A percentile compares a stretch with the other conserved stretches of the same genome.
phyloP scores from a whole-genome alignment of 2,888 invertebrate genomes.

The Phoenoteleia sp. region DNA sequence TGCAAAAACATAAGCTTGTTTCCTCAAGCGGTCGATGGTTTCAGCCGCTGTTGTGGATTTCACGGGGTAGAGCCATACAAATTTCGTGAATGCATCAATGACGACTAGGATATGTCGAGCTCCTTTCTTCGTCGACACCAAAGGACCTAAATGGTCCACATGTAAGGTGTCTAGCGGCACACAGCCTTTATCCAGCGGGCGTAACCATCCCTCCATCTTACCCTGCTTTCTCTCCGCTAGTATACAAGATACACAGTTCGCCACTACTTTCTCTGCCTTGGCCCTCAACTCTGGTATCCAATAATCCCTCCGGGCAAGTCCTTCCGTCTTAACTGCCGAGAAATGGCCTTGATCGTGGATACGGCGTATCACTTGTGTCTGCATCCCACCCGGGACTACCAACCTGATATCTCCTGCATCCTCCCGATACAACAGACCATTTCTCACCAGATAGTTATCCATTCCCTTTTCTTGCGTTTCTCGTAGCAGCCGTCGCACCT shows the following conservation, averaged over 20 bases:
- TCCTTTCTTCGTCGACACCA: not conserved
- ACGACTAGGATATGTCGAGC: not conserved
- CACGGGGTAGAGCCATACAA: too few species aligned
- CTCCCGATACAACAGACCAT: not conserved
- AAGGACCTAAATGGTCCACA: not conserved
- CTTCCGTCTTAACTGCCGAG: not conserved
- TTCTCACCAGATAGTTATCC: not conserved
- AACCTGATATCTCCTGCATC: not conserved
- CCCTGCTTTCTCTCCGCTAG: constrained; percentile 1
- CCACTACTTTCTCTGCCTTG: not conserved
- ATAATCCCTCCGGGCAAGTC: constrained; percentile 39
- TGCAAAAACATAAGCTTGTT: too few species aligned
- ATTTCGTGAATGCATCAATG: too few species aligned
- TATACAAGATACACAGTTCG: not conserved
- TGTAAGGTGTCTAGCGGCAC: not conserved
- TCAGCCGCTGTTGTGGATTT: too few species aligned
- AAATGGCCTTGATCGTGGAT: not conserved
- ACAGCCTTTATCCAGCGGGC: not conserved
- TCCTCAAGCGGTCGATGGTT: too few species aligned
- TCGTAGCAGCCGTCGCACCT: too few species aligned
- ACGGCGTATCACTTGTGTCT: not conserved
- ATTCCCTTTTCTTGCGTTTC: too few species aligned
- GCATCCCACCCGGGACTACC: not conserved
- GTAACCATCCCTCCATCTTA: not conserved
- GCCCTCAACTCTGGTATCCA: constrained; percentile 12